Conservation (phyloP, 2,888 invertebrate genomes). For the Mesorhabditis sp. region DNA sequence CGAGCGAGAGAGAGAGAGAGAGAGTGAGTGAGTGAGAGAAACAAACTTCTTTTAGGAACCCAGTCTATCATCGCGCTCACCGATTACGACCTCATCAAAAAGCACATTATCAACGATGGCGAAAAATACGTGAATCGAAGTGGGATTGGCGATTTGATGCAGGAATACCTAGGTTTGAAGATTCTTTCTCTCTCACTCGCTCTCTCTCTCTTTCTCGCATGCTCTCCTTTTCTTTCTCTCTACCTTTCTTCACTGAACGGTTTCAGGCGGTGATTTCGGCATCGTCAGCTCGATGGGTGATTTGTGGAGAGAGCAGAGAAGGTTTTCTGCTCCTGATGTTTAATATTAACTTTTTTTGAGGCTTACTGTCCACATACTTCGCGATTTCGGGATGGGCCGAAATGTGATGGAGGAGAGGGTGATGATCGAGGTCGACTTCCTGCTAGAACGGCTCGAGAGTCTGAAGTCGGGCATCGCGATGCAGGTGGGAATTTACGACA, state of each 20-base stretch:
- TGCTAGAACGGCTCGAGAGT: conserved; percentile 15
- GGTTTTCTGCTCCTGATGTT: neutral
- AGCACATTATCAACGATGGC: conserved; percentile 28
- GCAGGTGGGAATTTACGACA: conserved; percentile 12
- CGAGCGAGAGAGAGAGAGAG: neutral
- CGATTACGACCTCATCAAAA: conserved; percentile 23
- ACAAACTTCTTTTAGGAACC: conserved; percentile 15
- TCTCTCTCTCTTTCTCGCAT: too few species aligned
- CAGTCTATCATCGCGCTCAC: conserved; percentile 19
- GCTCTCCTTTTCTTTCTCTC: too few species aligned
- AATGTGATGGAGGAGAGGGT: conserved; percentile 21
- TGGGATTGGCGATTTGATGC: conserved; percentile 13
- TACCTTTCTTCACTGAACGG: too few species aligned
- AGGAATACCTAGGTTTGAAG: too few species aligned
- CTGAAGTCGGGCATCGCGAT: conserved; percentile 13
- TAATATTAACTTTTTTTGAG: conserved; percentile 5
- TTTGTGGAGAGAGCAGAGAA: conserved; percentile 24
- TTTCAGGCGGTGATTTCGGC: conserved; percentile 25
- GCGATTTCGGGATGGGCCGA: conserved; percentile 29
- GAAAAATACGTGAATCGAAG: conserved; percentile 25
- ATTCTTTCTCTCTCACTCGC: too few species aligned
- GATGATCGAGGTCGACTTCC: conserved; percentile 21
- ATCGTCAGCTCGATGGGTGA: conserved; percentile 26
- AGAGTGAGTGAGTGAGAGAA: neutral
- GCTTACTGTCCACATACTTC: conserved; percentile 23